Evolutionary conservation across 64 coral and sea anemone genomes (phyloP), one percentile per base, ranked within the genome.

Genomic region (Hydrozoanthus tunicans): DNA sequence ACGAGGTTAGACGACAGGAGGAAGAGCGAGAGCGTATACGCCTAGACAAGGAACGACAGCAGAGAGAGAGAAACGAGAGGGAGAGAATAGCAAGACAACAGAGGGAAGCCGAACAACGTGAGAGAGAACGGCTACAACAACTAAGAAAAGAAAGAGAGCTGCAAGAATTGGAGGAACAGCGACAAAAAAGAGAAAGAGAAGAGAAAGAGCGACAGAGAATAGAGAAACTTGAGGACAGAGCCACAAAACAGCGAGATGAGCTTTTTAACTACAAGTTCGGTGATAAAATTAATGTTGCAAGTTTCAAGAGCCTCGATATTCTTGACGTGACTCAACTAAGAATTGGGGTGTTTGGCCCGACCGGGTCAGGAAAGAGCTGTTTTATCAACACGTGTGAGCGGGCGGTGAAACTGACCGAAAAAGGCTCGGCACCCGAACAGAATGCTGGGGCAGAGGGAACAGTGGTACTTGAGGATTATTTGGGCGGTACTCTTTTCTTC

Each of bases 301-400:
- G 91, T 81, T 96, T 96, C 53, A 77, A 71, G 24, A 62, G 51
- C 9, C 5, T 96, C 6, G 70, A 91, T 66, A 93, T 91, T 12
- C 56, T 52, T 9, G 91, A 96, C 43, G 91, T 96, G 71, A 86
- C 79, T 5, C 69, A 76, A 27, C 85, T 96, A 13, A 60, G 94
- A 64, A 93, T 93, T 71, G 91, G 94, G 3, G 91, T 96, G 5
- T 96, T 96, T 77, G 94, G 94, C 51, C 83, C 94, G 14, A 83
- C 94, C 3, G 94, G 91, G 43, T 96, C 94, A 3, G 94, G 94
- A 0, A 96, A 96, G 57, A 96, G 94, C 65, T 96, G 94, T 55
- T 96, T 96, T n/a, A 93, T 93, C n/a, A 95, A 92, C 77, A 95
- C 93, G 0, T 92, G 90, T 76, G 93, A 90, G 77, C 64, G 85